A percentile compares a stretch with the other conserved stretches of the same genome.
phyloP scores from a whole-genome alignment of 2,113 vertebrate genomes.

The Ictidomys tridecemlineatus region DNA sequence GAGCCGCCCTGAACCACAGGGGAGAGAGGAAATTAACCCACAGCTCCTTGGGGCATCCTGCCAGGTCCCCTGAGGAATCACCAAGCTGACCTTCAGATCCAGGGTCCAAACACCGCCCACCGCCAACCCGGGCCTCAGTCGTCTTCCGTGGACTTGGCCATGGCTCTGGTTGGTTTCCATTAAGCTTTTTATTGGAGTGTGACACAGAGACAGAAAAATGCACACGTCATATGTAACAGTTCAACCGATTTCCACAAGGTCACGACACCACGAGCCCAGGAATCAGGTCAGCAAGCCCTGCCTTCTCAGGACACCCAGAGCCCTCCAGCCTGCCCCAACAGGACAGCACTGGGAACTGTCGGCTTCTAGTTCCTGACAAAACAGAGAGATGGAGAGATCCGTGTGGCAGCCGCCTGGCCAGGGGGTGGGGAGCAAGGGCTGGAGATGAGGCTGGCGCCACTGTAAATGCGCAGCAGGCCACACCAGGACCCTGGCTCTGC shows the following conservation, averaged over 20 bases:
- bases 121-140: rapidly evolving
- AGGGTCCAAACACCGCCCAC: not conserved
- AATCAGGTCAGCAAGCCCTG: rapidly evolving
- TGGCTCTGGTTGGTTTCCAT: not conserved
- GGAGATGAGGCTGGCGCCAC: rapidly evolving
- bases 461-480: rapidly evolving
- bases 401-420: rapidly evolving
- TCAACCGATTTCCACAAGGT: not conserved
- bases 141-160: not conserved
- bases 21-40: not conserved
- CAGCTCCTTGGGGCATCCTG: rapidly evolving
- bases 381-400: not conserved
- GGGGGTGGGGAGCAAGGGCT: rapidly evolving
- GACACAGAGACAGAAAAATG: not conserved
- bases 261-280: not conserved
- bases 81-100: not conserved
- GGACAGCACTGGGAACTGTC: rapidly evolving
- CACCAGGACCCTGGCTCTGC: not conserved
- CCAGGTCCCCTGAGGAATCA: not conserved
- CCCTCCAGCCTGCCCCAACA: no score
- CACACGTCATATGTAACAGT: rapidly evolving
- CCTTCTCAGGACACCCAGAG: not conserved
- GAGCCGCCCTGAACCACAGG: not conserved
- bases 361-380: not conserved
- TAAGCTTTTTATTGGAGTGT: not conserved